Evolutionary conservation across 2,113 vertebrate species (phyloP).

Genomic region (Lophochroa leadbeateri): DNA sequence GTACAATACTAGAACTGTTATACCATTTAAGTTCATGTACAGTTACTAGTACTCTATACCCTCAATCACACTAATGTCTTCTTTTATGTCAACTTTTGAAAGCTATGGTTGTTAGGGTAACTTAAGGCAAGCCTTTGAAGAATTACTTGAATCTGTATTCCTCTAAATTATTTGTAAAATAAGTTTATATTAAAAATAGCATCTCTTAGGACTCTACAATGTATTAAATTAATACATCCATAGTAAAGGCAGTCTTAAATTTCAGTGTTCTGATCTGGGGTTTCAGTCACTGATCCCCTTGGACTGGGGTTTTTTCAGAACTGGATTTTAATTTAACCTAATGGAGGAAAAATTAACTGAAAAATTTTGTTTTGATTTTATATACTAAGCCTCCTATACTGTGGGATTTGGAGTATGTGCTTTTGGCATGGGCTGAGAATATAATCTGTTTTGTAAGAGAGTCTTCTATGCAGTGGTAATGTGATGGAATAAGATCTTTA

Average conservation of each 20-base stretch:
- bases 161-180: conserved; percentile 18
- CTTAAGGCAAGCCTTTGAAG: conserved; percentile 2
- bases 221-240: neutral
- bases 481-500: neutral
- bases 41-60: neutral
- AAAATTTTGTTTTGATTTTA: neutral
- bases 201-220: neutral
- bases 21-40: neutral
- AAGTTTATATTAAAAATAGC: neutral
- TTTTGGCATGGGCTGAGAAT: neutral
- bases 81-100: conserved; percentile 20
- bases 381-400: neutral
- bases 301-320: neutral
- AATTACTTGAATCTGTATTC: conserved; percentile 52
- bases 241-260: neutral
- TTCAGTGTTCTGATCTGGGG: neutral
- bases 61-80: neutral
- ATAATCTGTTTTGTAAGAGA: neutral
- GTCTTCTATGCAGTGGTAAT: neutral
- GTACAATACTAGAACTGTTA: conserved; percentile 25
- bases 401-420: neutral
- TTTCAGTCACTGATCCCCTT: neutral
- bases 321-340: neutral
- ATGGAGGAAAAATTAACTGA: neutral
- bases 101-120: neutral